Evolutionary conservation across 2,113 vertebrate genomes (phyloP), one percentile per base, ranked within the genome.

Genomic region (Arothron firmamentum): DNA sequence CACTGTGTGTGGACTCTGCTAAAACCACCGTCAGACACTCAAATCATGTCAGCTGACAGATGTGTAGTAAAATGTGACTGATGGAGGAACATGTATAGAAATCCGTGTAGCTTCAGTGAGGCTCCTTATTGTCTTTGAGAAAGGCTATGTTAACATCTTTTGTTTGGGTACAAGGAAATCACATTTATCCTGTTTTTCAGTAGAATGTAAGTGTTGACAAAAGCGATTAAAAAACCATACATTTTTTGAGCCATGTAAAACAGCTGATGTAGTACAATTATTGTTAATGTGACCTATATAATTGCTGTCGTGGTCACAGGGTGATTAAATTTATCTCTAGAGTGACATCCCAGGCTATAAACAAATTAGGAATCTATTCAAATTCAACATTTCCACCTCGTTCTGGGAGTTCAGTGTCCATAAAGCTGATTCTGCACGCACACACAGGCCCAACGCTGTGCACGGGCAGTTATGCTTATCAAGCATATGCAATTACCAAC

Each of bases 401-500:
- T 38, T 58, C 43, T 60, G 68, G 65, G 75, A 80, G 76, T 83
- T 31, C 56, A 11, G 74, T 46, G 69, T 67, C 67, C 66, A 80
- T 61, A 45, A 65, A 65, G 67, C 78, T 57, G 54, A 64, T 47
- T 79, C 43, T 23, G 54, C 20, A 54, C 59, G 58, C 49, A 65
- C 41, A 62, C 63, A 58, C 58, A 61, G 25, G 25, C 2, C 25
- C 25, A 28, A 28, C 25, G 6, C 4, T 28, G 25, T 68, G 56
- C 61, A 43, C 46, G n/a, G 20, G 78, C 68, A 67, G 79, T 81
- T 79, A 72, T 78, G 82, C 75, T 76, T 86, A 80, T 79, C 78
- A 80, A 69, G 81, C 77, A 85, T 67, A 79, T 84, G 77, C 79
- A 82, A 87, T 83, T 87, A 74, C 63, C 76, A 70, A 61, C 63